phyloP scores from a whole-genome alignment of 2,113 vertebrate genomes.

The Lasiurus borealis region DNA sequence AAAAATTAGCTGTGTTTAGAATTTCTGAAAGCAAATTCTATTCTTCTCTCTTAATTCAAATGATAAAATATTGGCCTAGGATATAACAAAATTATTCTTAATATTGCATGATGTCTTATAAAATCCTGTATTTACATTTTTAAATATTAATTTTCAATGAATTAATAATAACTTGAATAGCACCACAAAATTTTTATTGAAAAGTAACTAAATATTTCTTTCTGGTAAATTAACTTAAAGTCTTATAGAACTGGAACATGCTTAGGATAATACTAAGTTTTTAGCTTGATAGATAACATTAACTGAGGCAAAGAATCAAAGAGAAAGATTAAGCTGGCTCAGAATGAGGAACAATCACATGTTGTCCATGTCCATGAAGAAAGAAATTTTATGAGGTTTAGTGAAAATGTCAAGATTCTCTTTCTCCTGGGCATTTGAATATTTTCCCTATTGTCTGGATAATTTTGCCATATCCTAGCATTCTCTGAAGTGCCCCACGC shows the following conservation, averaged over 20 bases:
- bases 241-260: not conserved
- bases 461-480: not conserved
- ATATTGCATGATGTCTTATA: not conserved
- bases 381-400: not conserved
- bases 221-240: constrained; percentile 59
- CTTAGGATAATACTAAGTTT: constrained; percentile 19
- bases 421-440: not conserved
- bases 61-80: constrained; percentile 50
- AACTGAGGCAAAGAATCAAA: constrained; percentile 25
- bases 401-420: constrained; percentile 10
- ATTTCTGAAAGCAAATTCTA: constrained; percentile 67
- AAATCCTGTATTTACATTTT: constrained; percentile 56
- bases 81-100: constrained; percentile 4
- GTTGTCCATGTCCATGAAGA: not conserved
- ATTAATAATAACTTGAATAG: constrained; percentile 46
- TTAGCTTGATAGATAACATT: not conserved
- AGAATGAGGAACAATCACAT: not conserved
- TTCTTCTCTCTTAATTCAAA: constrained; percentile 56
- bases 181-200: not conserved
- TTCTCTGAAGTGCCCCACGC: not conserved
- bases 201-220: constrained; percentile 54
- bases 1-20: constrained; percentile 65
- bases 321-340: not conserved
- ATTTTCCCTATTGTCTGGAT: not conserved
- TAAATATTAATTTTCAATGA: constrained; percentile 66